Evolutionary conservation across 2,113 vertebrate species (phyloP).

Genomic region (Megaleporinus macrocephalus): DNA sequence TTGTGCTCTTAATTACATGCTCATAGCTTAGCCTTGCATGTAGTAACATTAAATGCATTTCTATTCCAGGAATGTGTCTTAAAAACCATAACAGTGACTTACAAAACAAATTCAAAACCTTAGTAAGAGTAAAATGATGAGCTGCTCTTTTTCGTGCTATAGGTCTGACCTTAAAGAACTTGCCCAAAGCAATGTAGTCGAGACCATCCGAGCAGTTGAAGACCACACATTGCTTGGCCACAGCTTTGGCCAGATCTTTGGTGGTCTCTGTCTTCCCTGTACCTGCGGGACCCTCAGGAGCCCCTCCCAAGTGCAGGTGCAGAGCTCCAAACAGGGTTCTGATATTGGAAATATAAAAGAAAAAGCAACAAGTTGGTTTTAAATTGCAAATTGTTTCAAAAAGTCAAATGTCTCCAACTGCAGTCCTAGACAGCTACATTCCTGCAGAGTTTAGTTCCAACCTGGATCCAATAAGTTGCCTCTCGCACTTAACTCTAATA

Average conservation of each 20-base stretch:
- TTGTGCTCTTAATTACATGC: background rate
- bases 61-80: background rate
- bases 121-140: background rate
- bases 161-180: conserved; percentile 88
- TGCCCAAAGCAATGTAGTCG: conserved; percentile 90
- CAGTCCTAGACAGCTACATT: no score
- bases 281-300: conserved; percentile 90
- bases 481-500: no score
- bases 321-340: conserved; percentile 91
- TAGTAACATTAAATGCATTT: background rate
- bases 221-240: conserved; percentile 91
- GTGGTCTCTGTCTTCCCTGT: conserved; percentile 93
- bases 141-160: background rate
- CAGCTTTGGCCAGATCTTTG: conserved; percentile 90
- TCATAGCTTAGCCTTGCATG: background rate
- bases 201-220: conserved; percentile 93
- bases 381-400: no score
- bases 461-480: no score
- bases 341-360: background rate
- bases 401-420: no score
- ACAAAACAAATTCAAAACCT: background rate
- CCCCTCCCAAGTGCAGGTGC: conserved; percentile 87
- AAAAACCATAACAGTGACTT: background rate
- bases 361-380: background rate
- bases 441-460: no score